A percentile compares a stretch with the other conserved stretches of the same genome.
These are phyloP conservation scores for Parambassis ranga DNA, from an alignment of 2,797 vertebrate genomes.

Conservation along the genomic window DNA sequence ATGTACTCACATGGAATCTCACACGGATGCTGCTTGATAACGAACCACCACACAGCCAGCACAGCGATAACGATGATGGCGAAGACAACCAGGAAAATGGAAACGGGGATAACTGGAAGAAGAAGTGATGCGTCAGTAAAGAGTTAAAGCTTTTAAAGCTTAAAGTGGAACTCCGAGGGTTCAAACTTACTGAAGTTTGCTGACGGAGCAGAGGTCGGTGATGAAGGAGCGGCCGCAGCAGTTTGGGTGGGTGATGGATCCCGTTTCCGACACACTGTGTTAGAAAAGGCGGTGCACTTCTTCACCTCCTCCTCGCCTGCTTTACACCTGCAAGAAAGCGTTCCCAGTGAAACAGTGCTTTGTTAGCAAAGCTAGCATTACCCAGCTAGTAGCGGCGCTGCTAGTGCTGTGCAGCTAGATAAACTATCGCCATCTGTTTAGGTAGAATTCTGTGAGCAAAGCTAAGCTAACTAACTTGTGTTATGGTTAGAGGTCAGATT, in stretches of 20 bases:
- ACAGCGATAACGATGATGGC: accelerated
- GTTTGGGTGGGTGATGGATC: constrained; percentile 23
- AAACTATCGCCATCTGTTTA: too few relatives aligned
- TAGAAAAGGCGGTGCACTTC: constrained; percentile 75
- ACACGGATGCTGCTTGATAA: constrained; percentile 41
- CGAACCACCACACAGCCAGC: constrained; percentile 45
- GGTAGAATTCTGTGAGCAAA: too few relatives aligned
- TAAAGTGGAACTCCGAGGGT: too few relatives aligned
- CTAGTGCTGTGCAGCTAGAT: too few relatives aligned
- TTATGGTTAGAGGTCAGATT: too few relatives aligned
- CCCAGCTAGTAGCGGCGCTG: too few relatives aligned
- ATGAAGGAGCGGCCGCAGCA: not conserved
- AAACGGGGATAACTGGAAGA: constrained; percentile 43
- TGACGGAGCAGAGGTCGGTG: not conserved
- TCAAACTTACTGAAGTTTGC: constrained; percentile 29
- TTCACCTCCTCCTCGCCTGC: constrained; percentile 71
- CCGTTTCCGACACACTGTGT: constrained; percentile 74
- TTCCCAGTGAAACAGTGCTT: too few relatives aligned
- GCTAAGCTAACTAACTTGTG: too few relatives aligned
- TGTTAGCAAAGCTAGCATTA: too few relatives aligned
- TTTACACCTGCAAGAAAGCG: constrained; percentile 73
- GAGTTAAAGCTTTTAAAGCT: too few relatives aligned
- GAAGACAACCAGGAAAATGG: constrained; percentile 6
- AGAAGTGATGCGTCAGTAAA: not conserved
- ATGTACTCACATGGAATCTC: constrained; percentile 64